These are phyloP conservation scores for Sipha flava DNA, from an alignment of 1,140 invertebrate species.

Conservation along the genomic window DNA sequence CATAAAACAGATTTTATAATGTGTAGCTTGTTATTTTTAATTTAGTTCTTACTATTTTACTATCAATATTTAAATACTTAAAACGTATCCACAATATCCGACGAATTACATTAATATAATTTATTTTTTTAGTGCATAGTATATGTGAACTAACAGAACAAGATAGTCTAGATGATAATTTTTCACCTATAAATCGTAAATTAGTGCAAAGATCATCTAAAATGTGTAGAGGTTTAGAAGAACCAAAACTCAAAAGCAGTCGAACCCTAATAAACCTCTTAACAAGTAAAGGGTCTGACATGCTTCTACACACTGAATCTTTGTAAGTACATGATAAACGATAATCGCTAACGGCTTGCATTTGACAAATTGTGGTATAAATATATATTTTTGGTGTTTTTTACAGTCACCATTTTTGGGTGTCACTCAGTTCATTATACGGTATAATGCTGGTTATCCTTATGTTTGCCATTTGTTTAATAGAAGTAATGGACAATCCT, in stretches of 20 bases:
- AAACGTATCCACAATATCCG: too few relatives aligned
- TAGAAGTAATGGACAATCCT: conserved; percentile 54
- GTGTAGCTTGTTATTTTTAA: too few relatives aligned
- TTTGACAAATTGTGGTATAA: neutral
- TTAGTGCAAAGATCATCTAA: conserved; percentile 3
- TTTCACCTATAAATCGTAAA: conserved; percentile 16
- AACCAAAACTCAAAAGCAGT: conserved; percentile 11
- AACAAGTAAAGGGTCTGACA: neutral
- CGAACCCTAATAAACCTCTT: neutral
- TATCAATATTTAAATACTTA: too few relatives aligned
- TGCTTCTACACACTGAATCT: neutral
- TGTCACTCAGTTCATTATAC: conserved; percentile 54
- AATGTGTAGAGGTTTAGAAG: neutral
- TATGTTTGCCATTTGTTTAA: conserved; percentile 51
- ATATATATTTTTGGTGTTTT: conserved; percentile 10
- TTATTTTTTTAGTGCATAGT: conserved; percentile 21
- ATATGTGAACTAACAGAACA: conserved; percentile 17
- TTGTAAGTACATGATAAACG: neutral
- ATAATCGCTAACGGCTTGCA: neutral
- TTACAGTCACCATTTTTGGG: conserved; percentile 52
- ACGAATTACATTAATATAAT: neutral
- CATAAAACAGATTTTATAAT: too few relatives aligned
- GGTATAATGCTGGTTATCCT: conserved; percentile 54
- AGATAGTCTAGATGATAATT: conserved; percentile 23
- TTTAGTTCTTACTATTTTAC: too few relatives aligned